Evolutionary conservation across 2,888 invertebrate genomes (phyloP).

Genomic region (Lycophotia porphyrea): DNA sequence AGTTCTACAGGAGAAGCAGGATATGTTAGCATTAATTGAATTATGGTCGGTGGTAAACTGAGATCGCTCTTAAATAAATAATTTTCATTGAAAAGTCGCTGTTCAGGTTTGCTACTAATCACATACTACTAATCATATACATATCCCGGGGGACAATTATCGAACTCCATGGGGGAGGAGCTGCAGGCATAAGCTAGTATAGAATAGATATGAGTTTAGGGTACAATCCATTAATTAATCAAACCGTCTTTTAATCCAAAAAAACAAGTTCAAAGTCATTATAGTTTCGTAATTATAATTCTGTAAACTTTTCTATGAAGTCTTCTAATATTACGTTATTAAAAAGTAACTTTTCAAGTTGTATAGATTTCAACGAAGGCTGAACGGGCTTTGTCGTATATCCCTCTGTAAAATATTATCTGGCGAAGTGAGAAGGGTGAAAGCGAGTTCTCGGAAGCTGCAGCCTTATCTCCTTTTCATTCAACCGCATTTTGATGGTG

Average conservation of each 20-base stretch:
- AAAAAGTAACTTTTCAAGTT: conserved; percentile 21
- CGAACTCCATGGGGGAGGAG: no score
- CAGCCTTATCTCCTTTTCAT: conserved; percentile 43
- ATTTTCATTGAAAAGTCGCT: neutral
- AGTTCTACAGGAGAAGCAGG: conserved; percentile 4
- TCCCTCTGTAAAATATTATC: conserved; percentile 41
- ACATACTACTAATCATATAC: neutral
- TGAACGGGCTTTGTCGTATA: conserved; percentile 36
- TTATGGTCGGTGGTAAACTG: neutral
- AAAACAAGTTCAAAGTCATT: conserved; percentile 2
- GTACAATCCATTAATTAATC: neutral
- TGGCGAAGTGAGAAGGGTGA: conserved; percentile 18
- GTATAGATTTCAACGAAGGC: conserved; percentile 28
- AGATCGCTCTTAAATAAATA: neutral
- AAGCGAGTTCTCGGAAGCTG: conserved; percentile 36
- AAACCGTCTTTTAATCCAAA: conserved; percentile 1
- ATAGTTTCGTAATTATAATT: conserved; percentile 10
- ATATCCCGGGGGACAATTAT: no score
- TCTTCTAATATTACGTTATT: conserved; percentile 33
- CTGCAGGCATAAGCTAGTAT: no score
- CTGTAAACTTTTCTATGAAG: neutral
- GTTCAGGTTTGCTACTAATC: neutral
- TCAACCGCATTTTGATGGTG: conserved; percentile 27
- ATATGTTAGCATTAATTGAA: neutral
- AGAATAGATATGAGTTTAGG: neutral